phyloP scores from a whole-genome alignment of 2,113 vertebrate species.

The Gymnarchus niloticus region DNA sequence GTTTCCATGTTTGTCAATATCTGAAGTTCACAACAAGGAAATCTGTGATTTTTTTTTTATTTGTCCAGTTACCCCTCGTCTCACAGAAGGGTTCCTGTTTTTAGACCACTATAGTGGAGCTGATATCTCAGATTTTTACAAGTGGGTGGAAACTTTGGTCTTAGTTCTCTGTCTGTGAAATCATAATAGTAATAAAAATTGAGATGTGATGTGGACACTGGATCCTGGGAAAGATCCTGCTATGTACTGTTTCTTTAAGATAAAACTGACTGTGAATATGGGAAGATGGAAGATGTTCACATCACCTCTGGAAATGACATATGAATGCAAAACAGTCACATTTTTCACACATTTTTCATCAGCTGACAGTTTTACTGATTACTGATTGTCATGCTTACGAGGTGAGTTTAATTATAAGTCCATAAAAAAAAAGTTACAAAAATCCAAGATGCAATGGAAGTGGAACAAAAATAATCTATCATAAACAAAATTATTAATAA shows the following conservation, averaged over 20 bases:
- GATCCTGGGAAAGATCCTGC: no score
- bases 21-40: not conserved
- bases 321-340: not conserved
- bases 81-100: not conserved
- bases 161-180: not conserved
- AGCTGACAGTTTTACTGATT: not conserved
- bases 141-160: not conserved
- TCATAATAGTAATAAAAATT: no score
- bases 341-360: not conserved
- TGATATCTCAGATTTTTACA: not conserved
- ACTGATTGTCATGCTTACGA: not conserved
- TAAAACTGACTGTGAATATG: not conserved
- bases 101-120: not conserved
- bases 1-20: not conserved
- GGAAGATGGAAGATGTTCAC: not conserved
- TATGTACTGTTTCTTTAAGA: no score
- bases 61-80: not conserved
- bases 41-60: not conserved
- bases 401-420: not conserved
- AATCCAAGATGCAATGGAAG: not conserved
- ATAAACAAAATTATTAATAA: not conserved
- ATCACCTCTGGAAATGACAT: not conserved
- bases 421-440: not conserved
- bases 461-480: not conserved
- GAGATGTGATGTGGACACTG: not conserved